phyloP scores from a whole-genome alignment of 2,888 invertebrate genomes.

The Macroteleia sp. region DNA sequence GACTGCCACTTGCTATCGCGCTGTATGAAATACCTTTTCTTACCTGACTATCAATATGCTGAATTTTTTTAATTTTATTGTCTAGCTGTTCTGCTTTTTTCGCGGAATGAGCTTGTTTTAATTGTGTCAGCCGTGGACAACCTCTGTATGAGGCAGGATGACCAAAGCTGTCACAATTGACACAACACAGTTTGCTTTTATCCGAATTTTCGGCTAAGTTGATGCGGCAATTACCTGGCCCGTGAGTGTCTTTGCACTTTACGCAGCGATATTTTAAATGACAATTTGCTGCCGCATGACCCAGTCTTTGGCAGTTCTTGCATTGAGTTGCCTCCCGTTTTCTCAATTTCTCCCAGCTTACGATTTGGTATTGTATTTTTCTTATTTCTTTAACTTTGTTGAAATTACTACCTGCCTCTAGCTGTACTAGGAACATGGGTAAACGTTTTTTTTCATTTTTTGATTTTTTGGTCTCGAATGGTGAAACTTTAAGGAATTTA shows the following conservation, averaged over 20 bases:
- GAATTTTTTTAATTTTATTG: not conserved
- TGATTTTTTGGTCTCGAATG: constrained; percentile 43
- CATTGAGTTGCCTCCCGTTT: constrained; percentile 44
- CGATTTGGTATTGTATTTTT: constrained; percentile 15
- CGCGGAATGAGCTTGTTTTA: not conserved
- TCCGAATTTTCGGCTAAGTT: not conserved
- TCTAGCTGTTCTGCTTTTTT: not conserved
- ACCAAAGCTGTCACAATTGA: constrained; percentile 27
- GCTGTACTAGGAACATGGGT: constrained; percentile 55
- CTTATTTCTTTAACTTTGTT: constrained; percentile 23
- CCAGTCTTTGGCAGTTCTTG: constrained; percentile 30
- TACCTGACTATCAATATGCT: not conserved
- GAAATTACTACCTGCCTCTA: too few relatives aligned
- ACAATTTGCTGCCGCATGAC: constrained; percentile 53
- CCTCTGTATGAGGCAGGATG: constrained; percentile 60
- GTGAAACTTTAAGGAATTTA: constrained; percentile 32
- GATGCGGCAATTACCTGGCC: constrained; percentile 36
- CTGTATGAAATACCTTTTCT: not conserved
- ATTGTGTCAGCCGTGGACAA: constrained; percentile 20
- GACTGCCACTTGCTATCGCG: too few relatives aligned
- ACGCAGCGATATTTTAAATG: constrained; percentile 49
- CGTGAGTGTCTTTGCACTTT: constrained; percentile 36
- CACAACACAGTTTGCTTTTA: constrained; percentile 27
- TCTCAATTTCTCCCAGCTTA: constrained; percentile 49
- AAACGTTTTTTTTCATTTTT: constrained; percentile 17